Evolutionary conservation across 2,888 invertebrate species (phyloP), one percentile per base, ranked within the genome.

Genomic region (Hypomecis punctinalis): DNA sequence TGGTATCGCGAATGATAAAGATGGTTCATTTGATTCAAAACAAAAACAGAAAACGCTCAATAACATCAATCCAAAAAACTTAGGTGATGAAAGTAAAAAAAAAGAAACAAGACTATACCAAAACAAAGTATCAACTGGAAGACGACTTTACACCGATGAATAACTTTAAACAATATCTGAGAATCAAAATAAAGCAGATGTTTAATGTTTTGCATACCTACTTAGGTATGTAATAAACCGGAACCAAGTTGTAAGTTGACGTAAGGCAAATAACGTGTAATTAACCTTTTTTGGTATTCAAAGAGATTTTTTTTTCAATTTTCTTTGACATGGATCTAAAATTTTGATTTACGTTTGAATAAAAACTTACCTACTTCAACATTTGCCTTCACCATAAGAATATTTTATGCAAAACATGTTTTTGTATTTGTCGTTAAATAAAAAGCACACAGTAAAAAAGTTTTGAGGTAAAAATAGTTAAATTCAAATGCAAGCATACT

Each of bases 191-290:
- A 37, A 47, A 47, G 39, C 57, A 57, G 9, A 37, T 43, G 51
- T 61, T 55, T 59, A n/a, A n/a, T n/a, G n/a, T n/a, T n/a, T n/a
- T n/a, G n/a, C n/a, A n/a, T 45, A 54, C 53, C 59, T 59, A 56
- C 13, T 60, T 56, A n/a, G 3, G 3, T 23, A 65, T 57, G 43
- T 61, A 65, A 57, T 53, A 33, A 49, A 55, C 59, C 59, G 63
- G 63, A 63, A 63, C 43, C 48, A n/a, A n/a, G 37, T 49, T 48
- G 54, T 40, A 39, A 63, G 59, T 59, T 36, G 42, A 57, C 52
- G 51, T 40, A 48, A 48, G 37, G 52, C 7, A 23, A 57, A 57
- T 39, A 13, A 40, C 23, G 23, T 23, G 33, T 37, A 37, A 51
- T 61, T 54, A 54, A 10, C 43, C 49, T 62, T 57, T 37, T 57